Evolutionary conservation across 2,888 invertebrate genomes (phyloP).

Genomic region (Dyspetes luteomarginatus): DNA sequence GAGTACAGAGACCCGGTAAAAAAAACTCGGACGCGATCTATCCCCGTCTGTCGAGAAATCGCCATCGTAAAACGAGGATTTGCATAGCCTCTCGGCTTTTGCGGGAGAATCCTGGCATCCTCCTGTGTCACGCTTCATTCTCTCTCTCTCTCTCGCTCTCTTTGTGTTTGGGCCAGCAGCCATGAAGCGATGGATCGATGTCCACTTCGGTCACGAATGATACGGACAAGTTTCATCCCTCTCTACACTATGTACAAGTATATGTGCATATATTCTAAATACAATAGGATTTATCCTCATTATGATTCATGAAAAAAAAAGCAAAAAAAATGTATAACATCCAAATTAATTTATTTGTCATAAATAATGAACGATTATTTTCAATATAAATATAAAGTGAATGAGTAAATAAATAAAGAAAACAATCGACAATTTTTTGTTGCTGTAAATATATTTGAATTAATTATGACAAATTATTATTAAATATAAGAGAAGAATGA

Average conservation of each 20-base stretch:
- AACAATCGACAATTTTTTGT: too few species aligned
- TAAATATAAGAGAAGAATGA: too few species aligned
- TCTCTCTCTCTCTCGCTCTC: constrained; percentile 13
- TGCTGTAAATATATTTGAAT: too few species aligned
- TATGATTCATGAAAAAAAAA: too few species aligned
- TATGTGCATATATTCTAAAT: too few species aligned
- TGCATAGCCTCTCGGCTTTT: constrained; percentile 59
- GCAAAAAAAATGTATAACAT: too few species aligned
- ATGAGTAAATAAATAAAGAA: too few species aligned
- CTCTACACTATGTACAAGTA: constrained; percentile 1
- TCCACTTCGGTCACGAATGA: constrained; percentile 25
- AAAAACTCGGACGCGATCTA: constrained; percentile 61
- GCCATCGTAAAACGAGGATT: constrained; percentile 66
- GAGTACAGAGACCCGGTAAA: constrained; percentile 50
- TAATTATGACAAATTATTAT: too few species aligned
- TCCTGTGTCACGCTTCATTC: background rate
- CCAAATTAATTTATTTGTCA: too few species aligned
- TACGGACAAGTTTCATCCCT: constrained; percentile 28
- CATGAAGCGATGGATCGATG: constrained; percentile 44
- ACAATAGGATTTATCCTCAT: too few species aligned
- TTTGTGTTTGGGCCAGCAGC: constrained; percentile 19
- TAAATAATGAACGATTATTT: too few species aligned
- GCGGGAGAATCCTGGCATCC: background rate
- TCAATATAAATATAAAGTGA: too few species aligned
- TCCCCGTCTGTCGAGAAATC: constrained; percentile 65